Percentiles rank a stretch among this genome's conserved stretches.
Evolutionary conservation across 2,797 vertebrate genomes (phyloP).

Genomic region (Remorina albescens): DNA sequence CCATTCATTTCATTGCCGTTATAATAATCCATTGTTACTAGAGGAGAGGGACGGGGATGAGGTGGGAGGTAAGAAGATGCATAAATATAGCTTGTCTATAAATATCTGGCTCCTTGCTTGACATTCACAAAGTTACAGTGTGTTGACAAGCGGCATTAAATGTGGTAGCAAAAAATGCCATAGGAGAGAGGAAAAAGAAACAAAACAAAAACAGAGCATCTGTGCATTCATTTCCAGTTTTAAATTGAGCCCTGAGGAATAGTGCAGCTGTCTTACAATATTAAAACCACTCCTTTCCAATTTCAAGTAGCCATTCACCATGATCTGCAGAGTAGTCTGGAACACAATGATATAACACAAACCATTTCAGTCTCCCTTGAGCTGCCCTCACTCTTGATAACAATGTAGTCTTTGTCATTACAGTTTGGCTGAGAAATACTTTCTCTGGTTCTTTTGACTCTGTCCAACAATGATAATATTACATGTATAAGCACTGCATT

Average conservation of each 20-base stretch:
- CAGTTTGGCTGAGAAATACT: slow-evolving; percentile 29
- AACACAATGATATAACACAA: slow-evolving; percentile 19
- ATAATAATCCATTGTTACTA: slow-evolving; percentile 52
- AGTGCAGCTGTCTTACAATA: slow-evolving; percentile 20
- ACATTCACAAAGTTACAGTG: slow-evolving; percentile 36
- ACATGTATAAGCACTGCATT: slow-evolving; percentile 12
- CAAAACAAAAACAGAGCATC: too few species aligned
- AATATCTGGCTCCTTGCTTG: slow-evolving; percentile 61
- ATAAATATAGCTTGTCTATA: slow-evolving; percentile 72
- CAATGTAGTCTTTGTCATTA: slow-evolving; percentile 50
- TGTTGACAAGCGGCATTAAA: slow-evolving; percentile 6
- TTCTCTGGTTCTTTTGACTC: slow-evolving; percentile 28
- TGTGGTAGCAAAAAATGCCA: not conserved
- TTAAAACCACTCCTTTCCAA: slow-evolving; percentile 32
- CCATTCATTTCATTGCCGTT: slow-evolving; percentile 27
- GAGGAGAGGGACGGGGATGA: slow-evolving; percentile 38
- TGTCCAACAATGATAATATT: slow-evolving; percentile 26
- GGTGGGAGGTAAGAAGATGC: slow-evolving; percentile 46
- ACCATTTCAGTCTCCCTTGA: slow-evolving; percentile 33
- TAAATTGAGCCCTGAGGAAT: slow-evolving; percentile 33
- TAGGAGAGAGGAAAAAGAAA: not conserved
- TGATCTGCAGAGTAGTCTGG: slow-evolving; percentile 23
- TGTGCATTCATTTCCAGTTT: slow-evolving; percentile 18
- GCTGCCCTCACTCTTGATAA: slow-evolving; percentile 32
- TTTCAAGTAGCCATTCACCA: slow-evolving; percentile 27